phyloP scores from a whole-genome alignment of 1,140 invertebrate genomes.

The Leptopilina boulardi region DNA sequence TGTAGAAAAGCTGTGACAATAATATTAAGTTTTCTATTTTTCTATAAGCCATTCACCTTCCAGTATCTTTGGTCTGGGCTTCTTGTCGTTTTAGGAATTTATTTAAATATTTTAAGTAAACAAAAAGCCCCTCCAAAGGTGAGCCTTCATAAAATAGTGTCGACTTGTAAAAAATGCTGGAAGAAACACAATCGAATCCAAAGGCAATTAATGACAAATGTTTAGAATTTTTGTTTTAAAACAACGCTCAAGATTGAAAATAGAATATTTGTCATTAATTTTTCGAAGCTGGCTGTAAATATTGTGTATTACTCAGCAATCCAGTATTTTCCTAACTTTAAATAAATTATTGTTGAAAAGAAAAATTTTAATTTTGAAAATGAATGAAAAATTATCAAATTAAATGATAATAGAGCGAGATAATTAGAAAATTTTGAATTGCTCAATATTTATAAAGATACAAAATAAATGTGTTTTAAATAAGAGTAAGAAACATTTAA shows the following conservation, averaged over 20 bases:
- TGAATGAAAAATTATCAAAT: neutral
- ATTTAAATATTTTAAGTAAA: conserved; percentile 92
- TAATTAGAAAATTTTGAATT: too few species aligned
- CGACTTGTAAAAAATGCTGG: conserved; percentile 52
- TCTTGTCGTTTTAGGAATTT: conserved; percentile 92
- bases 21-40: conserved; percentile 93
- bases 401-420: neutral
- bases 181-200: conserved; percentile 62
- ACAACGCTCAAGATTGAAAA: neutral
- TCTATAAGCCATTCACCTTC: conserved; percentile 95
- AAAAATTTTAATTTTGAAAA: too few species aligned
- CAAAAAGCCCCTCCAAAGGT: conserved; percentile 63
- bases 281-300: too few species aligned
- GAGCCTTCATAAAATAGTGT: conserved; percentile 46
- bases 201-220: conserved; percentile 62
- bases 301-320: too few species aligned
- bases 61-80: conserved; percentile 94
- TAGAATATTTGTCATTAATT: too few species aligned
- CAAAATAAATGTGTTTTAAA: neutral
- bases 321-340: too few species aligned
- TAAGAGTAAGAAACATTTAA: neutral
- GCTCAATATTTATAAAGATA: neutral
- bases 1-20: conserved; percentile 95
- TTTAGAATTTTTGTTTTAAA: conserved; percentile 43
- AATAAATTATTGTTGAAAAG: too few species aligned